A percentile compares a stretch with the other conserved stretches of the same genome.
These are phyloP conservation scores for Dipus sagitta DNA, from an alignment of 2,797 vertebrate genomes.

Conservation along the genomic window DNA sequence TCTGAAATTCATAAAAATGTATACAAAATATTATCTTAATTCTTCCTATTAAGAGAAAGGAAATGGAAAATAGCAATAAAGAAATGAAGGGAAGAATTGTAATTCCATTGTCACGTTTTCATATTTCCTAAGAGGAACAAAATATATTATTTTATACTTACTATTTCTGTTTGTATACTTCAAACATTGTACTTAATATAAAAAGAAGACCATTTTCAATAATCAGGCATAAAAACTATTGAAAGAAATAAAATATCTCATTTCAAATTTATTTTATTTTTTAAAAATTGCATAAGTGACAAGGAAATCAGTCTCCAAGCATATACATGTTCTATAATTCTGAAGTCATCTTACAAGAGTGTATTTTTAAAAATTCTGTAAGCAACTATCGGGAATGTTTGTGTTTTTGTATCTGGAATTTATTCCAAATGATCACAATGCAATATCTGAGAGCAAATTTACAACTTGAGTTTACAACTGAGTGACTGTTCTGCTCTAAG, in stretches of 20 bases:
- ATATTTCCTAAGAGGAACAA: not conserved
- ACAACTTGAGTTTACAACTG: constrained; percentile 51
- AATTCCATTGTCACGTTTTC: not conserved
- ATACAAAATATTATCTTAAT: not conserved
- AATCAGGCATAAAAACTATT: not conserved
- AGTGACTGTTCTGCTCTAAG: constrained; percentile 52
- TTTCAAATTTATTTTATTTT: constrained; percentile 9
- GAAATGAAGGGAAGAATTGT: not conserved
- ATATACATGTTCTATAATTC: not conserved
- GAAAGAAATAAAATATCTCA: constrained; percentile 1
- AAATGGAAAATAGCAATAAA: not conserved
- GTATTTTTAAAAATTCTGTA: not conserved
- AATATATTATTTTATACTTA: not conserved
- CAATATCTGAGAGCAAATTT: not conserved
- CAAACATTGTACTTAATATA: not conserved
- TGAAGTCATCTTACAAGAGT: not conserved
- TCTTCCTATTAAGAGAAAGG: not conserved
- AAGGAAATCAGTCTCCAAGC: not conserved
- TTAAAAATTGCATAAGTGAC: not conserved
- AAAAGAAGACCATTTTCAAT: not conserved
- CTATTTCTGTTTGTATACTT: not conserved
- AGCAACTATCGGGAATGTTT: not conserved
- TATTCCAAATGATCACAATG: constrained; percentile 17
- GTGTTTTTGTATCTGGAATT: constrained; percentile 10
- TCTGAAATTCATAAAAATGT: not conserved